Conservation (phyloP, 1,140 invertebrate genomes). For the Dreissena polymorpha region DNA sequence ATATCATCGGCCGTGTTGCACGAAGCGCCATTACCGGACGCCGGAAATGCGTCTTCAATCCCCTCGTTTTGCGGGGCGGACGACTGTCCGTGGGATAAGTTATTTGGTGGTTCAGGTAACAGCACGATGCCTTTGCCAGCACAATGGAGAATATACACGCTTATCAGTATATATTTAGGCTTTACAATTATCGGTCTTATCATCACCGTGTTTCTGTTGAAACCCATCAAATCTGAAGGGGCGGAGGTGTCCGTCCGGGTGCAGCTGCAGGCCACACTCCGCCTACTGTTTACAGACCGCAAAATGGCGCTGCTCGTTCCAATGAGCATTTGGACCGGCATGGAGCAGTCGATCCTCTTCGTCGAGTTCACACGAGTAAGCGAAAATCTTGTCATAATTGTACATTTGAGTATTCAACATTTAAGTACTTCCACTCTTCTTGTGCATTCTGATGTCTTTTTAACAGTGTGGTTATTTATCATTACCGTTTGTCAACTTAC, state of each 20-base stretch:
- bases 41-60: conserved; percentile 5
- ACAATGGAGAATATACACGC: conserved; percentile 47
- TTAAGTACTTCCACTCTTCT: no score
- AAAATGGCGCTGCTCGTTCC: conserved; percentile 63
- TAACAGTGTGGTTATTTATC: no score
- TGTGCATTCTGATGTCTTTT: no score
- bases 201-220: conserved; percentile 55
- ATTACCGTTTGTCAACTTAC: no score
- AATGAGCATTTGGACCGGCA: conserved; percentile 59
- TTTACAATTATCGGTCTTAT: conserved; percentile 59
- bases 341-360: conserved; percentile 61
- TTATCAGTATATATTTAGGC: conserved; percentile 60
- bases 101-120: conserved; percentile 13
- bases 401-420: no score
- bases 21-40: conserved; percentile 5
- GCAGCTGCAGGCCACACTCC: conserved; percentile 52
- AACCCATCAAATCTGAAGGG: conserved; percentile 48
- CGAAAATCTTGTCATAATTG: not conserved
- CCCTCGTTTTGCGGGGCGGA: conserved; percentile 58
- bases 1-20: conserved; percentile 64
- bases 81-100: conserved; percentile 49
- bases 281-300: conserved; percentile 55
- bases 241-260: conserved; percentile 35
- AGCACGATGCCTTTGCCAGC: conserved; percentile 3
- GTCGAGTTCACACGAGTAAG: conserved; percentile 63